phyloP scores from a whole-genome alignment of 2,888 invertebrate genomes.

The Folsomia manolachei region DNA sequence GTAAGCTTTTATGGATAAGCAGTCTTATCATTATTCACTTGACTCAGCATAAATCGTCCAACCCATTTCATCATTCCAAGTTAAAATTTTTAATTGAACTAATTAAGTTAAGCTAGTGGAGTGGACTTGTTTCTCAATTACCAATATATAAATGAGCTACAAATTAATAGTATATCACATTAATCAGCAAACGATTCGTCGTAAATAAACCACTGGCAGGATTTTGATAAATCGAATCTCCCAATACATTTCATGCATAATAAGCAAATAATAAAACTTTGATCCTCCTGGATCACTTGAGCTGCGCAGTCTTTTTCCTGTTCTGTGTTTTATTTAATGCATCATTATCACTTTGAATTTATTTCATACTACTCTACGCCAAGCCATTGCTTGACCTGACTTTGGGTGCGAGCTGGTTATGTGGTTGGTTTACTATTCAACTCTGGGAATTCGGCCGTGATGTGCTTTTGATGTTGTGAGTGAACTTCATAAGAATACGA shows the following conservation, averaged over 20 bases:
- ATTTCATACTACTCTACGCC: neutral
- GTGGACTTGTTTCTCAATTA: too few relatives aligned
- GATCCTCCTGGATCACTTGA: neutral
- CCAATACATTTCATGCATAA: too few relatives aligned
- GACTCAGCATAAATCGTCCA: neutral
- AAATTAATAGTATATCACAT: too few relatives aligned
- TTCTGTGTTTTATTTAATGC: conserved; percentile 2
- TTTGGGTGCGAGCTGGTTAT: neutral
- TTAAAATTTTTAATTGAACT: too few relatives aligned
- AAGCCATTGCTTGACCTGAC: neutral
- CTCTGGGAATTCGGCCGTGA: neutral
- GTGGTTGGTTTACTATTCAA: neutral
- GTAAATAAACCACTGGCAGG: too few relatives aligned
- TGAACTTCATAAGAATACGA: neutral
- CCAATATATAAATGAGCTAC: too few relatives aligned
- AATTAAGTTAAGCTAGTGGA: too few relatives aligned
- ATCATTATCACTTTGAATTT: conserved; percentile 7
- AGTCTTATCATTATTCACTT: neutral
- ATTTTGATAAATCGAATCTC: too few relatives aligned
- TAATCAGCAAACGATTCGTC: too few relatives aligned
- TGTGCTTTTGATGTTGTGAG: neutral
- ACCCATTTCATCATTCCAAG: too few relatives aligned
- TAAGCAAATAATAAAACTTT: neutral
- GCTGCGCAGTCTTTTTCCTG: neutral
- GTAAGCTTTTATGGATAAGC: neutral